A percentile compares a stretch with the other conserved stretches of the same genome.
phyloP scores from a whole-genome alignment of 1,140 invertebrate species.

The Zaprionus inermis region DNA sequence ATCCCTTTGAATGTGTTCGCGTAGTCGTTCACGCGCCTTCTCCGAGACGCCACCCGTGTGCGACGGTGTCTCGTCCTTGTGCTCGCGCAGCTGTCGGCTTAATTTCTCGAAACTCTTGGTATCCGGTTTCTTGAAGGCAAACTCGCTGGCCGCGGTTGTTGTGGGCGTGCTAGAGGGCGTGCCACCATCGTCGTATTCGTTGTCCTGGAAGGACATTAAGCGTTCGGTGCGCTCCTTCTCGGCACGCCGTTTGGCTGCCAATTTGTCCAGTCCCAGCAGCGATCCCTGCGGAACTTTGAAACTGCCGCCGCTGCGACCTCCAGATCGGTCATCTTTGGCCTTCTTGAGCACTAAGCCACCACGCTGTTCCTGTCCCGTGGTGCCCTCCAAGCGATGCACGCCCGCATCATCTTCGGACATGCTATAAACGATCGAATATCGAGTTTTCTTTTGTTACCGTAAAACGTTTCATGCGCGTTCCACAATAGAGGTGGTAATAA shows the following conservation, averaged over 20 bases:
- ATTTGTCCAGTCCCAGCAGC: slow-evolving; percentile 93
- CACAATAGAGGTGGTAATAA: slow-evolving; percentile 32
- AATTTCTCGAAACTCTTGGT: slow-evolving; percentile 84
- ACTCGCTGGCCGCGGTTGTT: slow-evolving; percentile 64
- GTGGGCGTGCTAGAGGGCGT: slow-evolving; percentile 44
- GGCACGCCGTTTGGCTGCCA: slow-evolving; percentile 90
- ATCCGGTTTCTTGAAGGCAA: slow-evolving; percentile 76
- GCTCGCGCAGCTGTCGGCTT: slow-evolving; percentile 89
- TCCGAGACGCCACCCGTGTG: slow-evolving; percentile 95
- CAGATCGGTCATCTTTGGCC: slow-evolving; percentile 85
- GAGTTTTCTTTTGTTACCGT: slow-evolving; percentile 40
- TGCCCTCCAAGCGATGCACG: slow-evolving; percentile 93
- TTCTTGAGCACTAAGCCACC: slow-evolving; percentile 94
- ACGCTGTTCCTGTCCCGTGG: slow-evolving; percentile 86
- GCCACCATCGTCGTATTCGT: slow-evolving; percentile 86
- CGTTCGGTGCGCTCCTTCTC: slow-evolving; percentile 87
- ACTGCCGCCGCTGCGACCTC: slow-evolving; percentile 84
- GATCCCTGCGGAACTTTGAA: slow-evolving; percentile 93
- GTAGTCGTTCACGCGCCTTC: slow-evolving; percentile 89
- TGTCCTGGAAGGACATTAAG: slow-evolving; percentile 88
- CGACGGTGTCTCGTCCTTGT: slow-evolving; percentile 95
- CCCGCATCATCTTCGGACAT: slow-evolving; percentile 75
- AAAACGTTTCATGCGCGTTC: slow-evolving; percentile 58
- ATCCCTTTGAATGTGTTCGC: slow-evolving; percentile 86
- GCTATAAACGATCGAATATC: slow-evolving; percentile 11